Conservation (phyloP, 2,888 invertebrate genomes). For the Smittia sp. region DNA sequence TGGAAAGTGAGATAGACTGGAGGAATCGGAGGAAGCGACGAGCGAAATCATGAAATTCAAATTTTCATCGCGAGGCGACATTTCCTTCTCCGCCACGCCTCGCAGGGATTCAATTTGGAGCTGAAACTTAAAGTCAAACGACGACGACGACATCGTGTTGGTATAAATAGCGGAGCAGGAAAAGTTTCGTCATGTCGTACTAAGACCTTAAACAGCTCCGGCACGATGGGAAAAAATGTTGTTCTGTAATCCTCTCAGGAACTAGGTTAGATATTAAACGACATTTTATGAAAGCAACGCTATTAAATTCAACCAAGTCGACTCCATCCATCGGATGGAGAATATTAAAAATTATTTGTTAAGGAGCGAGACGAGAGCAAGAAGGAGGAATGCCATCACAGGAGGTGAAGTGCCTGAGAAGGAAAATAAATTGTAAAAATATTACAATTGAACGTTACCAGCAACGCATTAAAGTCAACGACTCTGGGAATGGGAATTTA, state of each 20-base stretch:
- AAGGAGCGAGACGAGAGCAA: neutral
- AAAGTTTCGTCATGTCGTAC: neutral
- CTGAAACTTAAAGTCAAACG: conserved; percentile 18
- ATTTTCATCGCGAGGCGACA: neutral
- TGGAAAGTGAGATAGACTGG: neutral
- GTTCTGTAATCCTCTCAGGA: conserved; percentile 21
- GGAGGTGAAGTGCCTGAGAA: neutral
- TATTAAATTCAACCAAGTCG: conserved; percentile 9
- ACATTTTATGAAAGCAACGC: conserved; percentile 23
- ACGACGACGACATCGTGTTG: neutral
- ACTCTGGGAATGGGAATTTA: neutral
- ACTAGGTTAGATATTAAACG: conserved; percentile 23
- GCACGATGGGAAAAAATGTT: conserved; percentile 10
- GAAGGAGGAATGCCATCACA: neutral
- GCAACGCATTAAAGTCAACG: neutral
- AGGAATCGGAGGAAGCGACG: neutral
- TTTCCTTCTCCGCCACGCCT: neutral
- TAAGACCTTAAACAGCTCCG: neutral
- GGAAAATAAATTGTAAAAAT: conserved; percentile 26
- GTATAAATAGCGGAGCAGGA: conserved; percentile 1
- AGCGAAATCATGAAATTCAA: conserved; percentile 17
- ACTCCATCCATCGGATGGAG: neutral
- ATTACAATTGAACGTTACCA: conserved; percentile 18
- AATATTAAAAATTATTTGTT: conserved; percentile 26
- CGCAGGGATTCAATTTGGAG: conserved; percentile 13